Evolutionary conservation across 2,888 invertebrate species (phyloP).

Genomic region (Drosophila tanythrix): DNA sequence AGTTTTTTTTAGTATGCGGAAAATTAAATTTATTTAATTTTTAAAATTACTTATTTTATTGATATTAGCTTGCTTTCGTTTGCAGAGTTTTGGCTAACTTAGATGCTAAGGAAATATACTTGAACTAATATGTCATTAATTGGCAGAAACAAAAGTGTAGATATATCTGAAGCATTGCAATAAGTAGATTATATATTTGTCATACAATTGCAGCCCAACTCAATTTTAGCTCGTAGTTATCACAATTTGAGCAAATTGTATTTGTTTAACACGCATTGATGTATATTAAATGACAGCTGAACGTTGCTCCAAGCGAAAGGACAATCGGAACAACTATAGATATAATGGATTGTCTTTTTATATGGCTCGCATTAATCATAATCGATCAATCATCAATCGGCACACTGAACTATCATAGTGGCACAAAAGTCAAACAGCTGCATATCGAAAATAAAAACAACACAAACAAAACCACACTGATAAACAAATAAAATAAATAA

Average conservation of each 20-base stretch:
- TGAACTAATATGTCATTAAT: not conserved
- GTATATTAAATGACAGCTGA: not conserved
- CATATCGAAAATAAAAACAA: not conserved
- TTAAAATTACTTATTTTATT: not conserved
- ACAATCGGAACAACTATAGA: not conserved
- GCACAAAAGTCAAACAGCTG: constrained; percentile 47
- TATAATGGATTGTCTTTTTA: constrained; percentile 17
- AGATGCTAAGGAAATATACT: not conserved
- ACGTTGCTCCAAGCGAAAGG: not conserved
- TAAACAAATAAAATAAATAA: constrained; percentile 27
- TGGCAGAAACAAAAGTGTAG: not conserved
- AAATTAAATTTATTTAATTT: not conserved
- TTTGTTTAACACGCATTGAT: not conserved
- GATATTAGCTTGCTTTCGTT: too few species aligned
- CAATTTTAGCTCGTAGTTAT: not conserved
- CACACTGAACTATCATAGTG: constrained; percentile 15
- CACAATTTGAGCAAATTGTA: constrained; percentile 4
- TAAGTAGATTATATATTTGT: not conserved
- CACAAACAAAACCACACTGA: constrained; percentile 1
- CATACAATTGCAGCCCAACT: not conserved
- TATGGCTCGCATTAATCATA: constrained; percentile 32
- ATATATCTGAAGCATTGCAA: not conserved
- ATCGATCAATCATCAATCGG: constrained; percentile 48
- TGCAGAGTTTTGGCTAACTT: not conserved
- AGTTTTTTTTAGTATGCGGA: not conserved